These are phyloP conservation scores for Mobula hypostoma DNA, from an alignment of 2,113 vertebrate species.

Conservation along the genomic window DNA sequence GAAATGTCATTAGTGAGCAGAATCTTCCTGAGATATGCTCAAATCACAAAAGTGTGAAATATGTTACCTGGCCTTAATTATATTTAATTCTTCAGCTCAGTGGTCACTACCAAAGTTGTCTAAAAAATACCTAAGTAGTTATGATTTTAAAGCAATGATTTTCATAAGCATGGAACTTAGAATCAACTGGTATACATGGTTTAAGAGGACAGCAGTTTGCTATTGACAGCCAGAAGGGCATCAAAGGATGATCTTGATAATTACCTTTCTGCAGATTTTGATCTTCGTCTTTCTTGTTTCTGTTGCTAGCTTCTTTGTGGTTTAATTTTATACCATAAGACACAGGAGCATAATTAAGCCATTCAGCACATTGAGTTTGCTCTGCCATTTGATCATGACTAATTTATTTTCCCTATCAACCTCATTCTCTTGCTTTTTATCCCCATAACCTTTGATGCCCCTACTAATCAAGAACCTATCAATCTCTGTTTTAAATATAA, in stretches of 20 bases:
- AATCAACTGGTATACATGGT: background rate
- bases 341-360: too few species aligned
- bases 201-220: background rate
- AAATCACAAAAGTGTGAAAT: conserved; percentile 22
- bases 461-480: too few species aligned
- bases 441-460: too few species aligned
- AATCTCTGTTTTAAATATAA: too few species aligned
- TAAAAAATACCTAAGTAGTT: background rate
- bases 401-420: too few species aligned
- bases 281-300: background rate
- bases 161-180: background rate
- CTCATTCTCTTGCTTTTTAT: too few species aligned
- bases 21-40: background rate
- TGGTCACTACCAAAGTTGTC: background rate
- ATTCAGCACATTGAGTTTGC: too few species aligned
- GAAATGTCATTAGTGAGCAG: background rate
- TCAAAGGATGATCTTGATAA: background rate
- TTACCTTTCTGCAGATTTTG: background rate
- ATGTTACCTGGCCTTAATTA: background rate
- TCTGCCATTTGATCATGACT: too few species aligned
- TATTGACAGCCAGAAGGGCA: background rate
- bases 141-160: background rate
- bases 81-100: background rate
- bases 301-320: background rate
- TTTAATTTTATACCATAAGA: background rate